phyloP scores from a whole-genome alignment of 2,888 invertebrate species.

The Eulithis prunata region DNA sequence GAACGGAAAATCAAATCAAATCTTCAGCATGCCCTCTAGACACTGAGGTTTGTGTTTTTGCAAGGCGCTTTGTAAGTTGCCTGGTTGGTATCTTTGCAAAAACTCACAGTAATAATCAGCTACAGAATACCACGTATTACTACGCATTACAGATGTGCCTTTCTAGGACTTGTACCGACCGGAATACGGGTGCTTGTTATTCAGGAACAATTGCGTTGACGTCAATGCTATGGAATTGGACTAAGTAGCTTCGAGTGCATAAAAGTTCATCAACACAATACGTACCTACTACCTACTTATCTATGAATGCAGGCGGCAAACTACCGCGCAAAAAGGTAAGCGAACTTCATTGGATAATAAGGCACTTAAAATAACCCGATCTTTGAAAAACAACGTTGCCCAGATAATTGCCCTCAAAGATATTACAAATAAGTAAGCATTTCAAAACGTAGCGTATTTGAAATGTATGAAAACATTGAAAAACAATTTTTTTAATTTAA shows the following conservation, averaged over 20 bases:
- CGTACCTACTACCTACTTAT: conserved; percentile 10
- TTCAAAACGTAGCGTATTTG: too few species aligned
- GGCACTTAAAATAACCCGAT: conserved; percentile 1
- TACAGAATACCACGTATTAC: conserved; percentile 1
- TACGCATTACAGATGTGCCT: conserved; percentile 14
- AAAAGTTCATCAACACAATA: conserved; percentile 29
- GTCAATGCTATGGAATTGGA: conserved; percentile 57
- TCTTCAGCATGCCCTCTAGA: background rate
- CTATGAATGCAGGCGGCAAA: conserved; percentile 16
- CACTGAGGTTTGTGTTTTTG: conserved; percentile 1
- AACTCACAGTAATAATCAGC: background rate
- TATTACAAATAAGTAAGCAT: too few species aligned
- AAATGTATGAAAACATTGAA: too few species aligned
- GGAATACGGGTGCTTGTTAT: conserved; percentile 61
- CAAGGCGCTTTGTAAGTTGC: background rate
- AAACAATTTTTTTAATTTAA: too few species aligned
- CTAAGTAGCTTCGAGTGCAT: conserved; percentile 35
- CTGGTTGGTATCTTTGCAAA: background rate
- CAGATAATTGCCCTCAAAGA: too few species aligned
- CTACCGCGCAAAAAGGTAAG: conserved; percentile 9
- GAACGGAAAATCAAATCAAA: background rate
- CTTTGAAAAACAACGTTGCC: conserved; percentile 5
- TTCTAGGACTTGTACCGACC: conserved; percentile 34
- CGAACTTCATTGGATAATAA: conserved; percentile 13
- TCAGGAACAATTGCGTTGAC: conserved; percentile 54